Evolutionary conservation across 2,797 vertebrate species (phyloP).

Genomic region (Chelmon rostratus): DNA sequence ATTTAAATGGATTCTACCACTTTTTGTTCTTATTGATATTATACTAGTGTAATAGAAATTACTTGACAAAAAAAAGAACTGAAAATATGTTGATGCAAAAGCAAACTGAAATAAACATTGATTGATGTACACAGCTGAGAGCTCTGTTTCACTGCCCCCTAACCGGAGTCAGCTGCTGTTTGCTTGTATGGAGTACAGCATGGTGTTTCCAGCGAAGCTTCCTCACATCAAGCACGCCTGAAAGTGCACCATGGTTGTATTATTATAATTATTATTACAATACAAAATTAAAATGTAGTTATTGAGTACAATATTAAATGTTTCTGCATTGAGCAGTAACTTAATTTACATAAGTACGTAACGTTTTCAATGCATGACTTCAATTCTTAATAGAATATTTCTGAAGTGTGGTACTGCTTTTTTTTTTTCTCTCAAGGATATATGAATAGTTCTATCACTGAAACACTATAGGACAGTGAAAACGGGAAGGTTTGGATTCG

Average conservation of each 20-base stretch:
- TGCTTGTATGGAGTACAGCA: not conserved
- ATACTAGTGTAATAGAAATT: slow-evolving; percentile 88
- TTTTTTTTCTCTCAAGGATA: too few species aligned
- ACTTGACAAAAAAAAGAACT: slow-evolving; percentile 82
- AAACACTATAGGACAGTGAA: not conserved
- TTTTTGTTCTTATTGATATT: slow-evolving; percentile 88
- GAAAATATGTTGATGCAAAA: slow-evolving; percentile 88
- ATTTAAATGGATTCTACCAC: slow-evolving; percentile 87
- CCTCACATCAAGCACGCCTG: too few species aligned
- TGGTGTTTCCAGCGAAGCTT: not conserved
- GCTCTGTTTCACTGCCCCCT: slow-evolving; percentile 37
- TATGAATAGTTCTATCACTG: not conserved
- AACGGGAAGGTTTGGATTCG: not conserved
- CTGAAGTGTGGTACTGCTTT: too few species aligned
- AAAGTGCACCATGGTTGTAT: too few species aligned
- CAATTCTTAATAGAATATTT: too few species aligned
- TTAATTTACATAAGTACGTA: too few species aligned
- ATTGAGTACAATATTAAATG: too few species aligned
- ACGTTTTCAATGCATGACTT: too few species aligned
- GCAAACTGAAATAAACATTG: slow-evolving; percentile 89
- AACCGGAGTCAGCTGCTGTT: not conserved
- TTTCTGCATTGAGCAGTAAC: too few species aligned
- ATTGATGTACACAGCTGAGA: slow-evolving; percentile 84
- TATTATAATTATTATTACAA: too few species aligned
- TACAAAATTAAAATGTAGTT: too few species aligned